A percentile compares a stretch with the other conserved stretches of the same genome.
Evolutionary conservation across 2,888 invertebrate genomes (phyloP).

Genomic region (Hesperia comma): DNA sequence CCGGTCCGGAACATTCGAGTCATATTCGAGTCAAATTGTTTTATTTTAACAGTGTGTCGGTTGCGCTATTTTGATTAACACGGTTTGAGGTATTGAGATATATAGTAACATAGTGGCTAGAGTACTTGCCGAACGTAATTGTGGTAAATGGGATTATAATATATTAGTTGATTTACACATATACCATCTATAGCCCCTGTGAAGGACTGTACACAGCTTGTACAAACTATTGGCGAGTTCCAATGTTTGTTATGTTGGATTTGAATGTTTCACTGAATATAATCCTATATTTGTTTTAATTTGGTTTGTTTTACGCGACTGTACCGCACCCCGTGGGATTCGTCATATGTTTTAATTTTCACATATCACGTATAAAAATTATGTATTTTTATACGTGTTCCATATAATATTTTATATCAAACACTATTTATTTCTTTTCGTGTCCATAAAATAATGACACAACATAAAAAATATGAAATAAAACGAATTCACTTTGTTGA

Average conservation of each 20-base stretch:
- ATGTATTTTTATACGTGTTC: too few species aligned
- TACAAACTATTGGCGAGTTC: constrained; percentile 64
- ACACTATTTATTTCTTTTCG: constrained; percentile 1
- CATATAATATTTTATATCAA: too few species aligned
- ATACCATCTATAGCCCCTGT: constrained; percentile 54
- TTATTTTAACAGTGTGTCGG: constrained; percentile 71
- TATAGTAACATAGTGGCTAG: constrained; percentile 72
- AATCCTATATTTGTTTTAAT: constrained; percentile 83
- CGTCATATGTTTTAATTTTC: background rate
- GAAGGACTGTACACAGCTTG: constrained; percentile 61
- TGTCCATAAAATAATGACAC: too few species aligned
- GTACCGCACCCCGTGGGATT: constrained; percentile 18
- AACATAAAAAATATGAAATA: too few species aligned
- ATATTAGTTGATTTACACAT: constrained; percentile 58
- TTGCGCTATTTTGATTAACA: constrained; percentile 75
- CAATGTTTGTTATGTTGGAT: constrained; percentile 75
- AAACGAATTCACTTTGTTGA: too few species aligned
- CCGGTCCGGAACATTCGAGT: constrained; percentile 16
- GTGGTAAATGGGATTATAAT: constrained; percentile 78
- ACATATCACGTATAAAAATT: too few species aligned
- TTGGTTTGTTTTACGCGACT: constrained; percentile 69
- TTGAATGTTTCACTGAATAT: constrained; percentile 82
- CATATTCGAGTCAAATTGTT: constrained; percentile 33
- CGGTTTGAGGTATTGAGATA: constrained; percentile 72
- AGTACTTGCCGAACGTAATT: constrained; percentile 65